Evolutionary conservation across 2,113 vertebrate species (phyloP).

Genomic region (Terrapene triunguis): DNA sequence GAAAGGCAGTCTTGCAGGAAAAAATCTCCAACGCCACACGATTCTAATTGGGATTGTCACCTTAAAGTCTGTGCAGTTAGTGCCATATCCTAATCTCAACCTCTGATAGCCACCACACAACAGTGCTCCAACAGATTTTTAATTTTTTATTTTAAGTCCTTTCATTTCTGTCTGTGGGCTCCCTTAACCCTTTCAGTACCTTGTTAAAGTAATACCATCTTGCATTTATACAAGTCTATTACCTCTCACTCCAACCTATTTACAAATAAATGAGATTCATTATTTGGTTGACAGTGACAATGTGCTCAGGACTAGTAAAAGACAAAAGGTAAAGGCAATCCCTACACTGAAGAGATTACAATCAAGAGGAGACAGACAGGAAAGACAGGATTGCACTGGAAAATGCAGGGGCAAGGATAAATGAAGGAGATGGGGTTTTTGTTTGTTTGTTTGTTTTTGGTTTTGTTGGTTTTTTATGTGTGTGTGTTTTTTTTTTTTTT

Average conservation of each 20-base stretch:
- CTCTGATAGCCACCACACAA: background rate
- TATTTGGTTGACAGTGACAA: accelerated
- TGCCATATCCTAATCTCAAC: conserved; percentile 6
- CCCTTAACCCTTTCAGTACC: conserved; percentile 28
- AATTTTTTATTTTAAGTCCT: background rate
- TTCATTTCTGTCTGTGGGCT: background rate
- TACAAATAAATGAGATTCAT: accelerated
- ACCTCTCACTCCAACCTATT: background rate
- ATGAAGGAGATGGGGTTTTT: background rate
- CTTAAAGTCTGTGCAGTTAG: background rate
- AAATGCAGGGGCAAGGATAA: background rate
- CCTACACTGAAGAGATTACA: background rate
- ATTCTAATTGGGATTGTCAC: conserved; percentile 65
- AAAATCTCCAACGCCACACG: conserved; percentile 43
- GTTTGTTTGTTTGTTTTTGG: too few species aligned
- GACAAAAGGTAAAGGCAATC: background rate
- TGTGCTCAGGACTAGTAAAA: background rate
- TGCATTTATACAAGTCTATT: accelerated
- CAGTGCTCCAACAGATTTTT: accelerated
- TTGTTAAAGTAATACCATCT: accelerated
- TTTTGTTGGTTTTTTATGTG: background rate
- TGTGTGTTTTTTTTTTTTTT: background rate
- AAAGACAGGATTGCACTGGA: background rate
- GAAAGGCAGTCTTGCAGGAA: conserved; percentile 67
- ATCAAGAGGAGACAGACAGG: background rate